Evolutionary conservation across 2,888 invertebrate genomes (phyloP).

Genomic region (Bembecia ichneumoniformis): DNA sequence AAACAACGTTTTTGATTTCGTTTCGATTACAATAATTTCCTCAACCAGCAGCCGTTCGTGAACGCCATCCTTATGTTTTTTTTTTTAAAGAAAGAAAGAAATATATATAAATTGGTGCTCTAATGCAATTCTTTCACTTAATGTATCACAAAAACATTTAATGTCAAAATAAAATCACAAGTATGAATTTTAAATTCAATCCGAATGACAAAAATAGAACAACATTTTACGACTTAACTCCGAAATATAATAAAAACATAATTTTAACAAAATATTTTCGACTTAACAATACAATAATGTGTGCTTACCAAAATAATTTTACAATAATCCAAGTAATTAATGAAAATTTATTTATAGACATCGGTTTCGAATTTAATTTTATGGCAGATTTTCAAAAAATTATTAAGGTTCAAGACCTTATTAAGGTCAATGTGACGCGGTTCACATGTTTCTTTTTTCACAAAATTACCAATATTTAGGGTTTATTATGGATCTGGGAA

Average conservation of each 20-base stretch:
- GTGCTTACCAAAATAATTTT: conserved; percentile 19
- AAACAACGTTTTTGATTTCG: conserved; percentile 36
- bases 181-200: conserved; percentile 73
- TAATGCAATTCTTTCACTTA: conserved; percentile 62
- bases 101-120: conserved; percentile 58
- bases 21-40: conserved; percentile 16
- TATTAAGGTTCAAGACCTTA: too few relatives aligned
- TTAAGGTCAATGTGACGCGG: too few relatives aligned
- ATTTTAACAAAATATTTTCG: conserved; percentile 25
- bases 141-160: conserved; percentile 71
- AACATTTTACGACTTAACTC: conserved; percentile 22
- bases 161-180: conserved; percentile 73
- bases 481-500: too few relatives aligned
- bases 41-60: conserved; percentile 26
- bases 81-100: conserved; percentile 33
- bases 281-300: conserved; percentile 21
- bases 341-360: not conserved
- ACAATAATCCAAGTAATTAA: not conserved
- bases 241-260: conserved; percentile 22
- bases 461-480: too few relatives aligned
- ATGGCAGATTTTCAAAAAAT: too few relatives aligned
- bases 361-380: not conserved
- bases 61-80: conserved; percentile 24
- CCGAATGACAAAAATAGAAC: conserved; percentile 59
- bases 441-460: too few relatives aligned